Evolutionary conservation across 2,797 vertebrate species (phyloP).

Genomic region (Enteromius treurensis): DNA sequence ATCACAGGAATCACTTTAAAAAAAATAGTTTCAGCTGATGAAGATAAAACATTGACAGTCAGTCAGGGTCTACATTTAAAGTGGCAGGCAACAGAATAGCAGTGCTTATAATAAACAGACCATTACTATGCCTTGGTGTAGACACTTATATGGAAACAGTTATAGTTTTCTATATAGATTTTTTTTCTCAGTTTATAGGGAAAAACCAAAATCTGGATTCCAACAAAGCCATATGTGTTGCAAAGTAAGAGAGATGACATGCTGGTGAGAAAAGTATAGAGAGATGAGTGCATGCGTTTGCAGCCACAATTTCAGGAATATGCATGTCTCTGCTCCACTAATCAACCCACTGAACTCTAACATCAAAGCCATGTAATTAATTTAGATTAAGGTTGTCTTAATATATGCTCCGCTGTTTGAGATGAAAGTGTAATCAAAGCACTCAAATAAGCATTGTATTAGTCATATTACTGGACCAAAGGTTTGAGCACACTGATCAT

Average conservation of each 20-base stretch:
- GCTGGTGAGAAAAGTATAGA: background rate
- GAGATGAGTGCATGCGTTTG: conserved; percentile 6
- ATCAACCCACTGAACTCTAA: conserved; percentile 40
- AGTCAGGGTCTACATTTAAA: background rate
- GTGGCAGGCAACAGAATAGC: background rate
- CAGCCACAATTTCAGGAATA: background rate
- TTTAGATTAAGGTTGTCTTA: conserved; percentile 38
- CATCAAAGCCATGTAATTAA: conserved; percentile 48
- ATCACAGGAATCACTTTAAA: background rate
- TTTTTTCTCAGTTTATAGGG: background rate
- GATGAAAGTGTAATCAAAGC: conserved; percentile 42
- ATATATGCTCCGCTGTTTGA: conserved; percentile 31
- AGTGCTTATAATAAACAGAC: background rate
- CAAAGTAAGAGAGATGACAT: background rate
- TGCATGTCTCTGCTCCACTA: conserved; percentile 13
- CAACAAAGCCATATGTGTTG: background rate
- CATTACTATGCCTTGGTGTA: background rate
- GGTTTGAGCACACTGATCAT: conserved; percentile 22
- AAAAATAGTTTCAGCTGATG: background rate
- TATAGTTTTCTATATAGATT: background rate
- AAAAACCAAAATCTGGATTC: background rate
- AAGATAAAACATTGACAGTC: background rate
- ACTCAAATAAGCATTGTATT: conserved; percentile 32
- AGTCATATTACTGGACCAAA: conserved; percentile 22
- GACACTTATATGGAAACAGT: background rate